A percentile compares a stretch with the other conserved stretches of the same genome.
Conservation (phyloP, 2,888 invertebrate genomes). For the Melinaea marsaeus region DNA sequence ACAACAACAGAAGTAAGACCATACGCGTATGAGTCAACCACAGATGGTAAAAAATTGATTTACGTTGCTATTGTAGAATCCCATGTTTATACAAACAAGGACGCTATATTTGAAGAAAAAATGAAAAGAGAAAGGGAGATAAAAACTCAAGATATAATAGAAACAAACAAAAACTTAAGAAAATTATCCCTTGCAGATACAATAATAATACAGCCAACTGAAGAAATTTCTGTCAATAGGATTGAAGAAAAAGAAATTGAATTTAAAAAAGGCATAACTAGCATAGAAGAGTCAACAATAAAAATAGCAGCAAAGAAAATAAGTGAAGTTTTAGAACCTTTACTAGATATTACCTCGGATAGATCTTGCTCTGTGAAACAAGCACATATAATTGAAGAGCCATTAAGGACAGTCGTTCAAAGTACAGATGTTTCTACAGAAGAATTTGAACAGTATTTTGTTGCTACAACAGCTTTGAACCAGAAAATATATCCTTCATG, state of each 20-base stretch:
- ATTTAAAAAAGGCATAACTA: constrained; percentile 21
- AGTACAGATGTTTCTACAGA: constrained; percentile 35
- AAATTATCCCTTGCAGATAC: not conserved
- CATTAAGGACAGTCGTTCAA: constrained; percentile 27
- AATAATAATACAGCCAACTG: not conserved
- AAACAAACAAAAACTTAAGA: constrained; percentile 6
- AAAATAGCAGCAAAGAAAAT: constrained; percentile 30
- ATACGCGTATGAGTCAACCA: constrained; percentile 16
- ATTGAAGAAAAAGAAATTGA: constrained; percentile 5
- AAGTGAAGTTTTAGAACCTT: constrained; percentile 29
- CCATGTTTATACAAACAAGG: constrained; percentile 65
- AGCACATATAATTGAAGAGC: constrained; percentile 11
- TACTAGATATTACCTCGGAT: constrained; percentile 19
- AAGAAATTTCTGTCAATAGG: not conserved
- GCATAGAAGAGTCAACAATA: constrained; percentile 26
- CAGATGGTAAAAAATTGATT: constrained; percentile 35
- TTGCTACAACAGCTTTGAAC: constrained; percentile 24
- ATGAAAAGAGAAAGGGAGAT: constrained; percentile 42
- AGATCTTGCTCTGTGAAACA: constrained; percentile 20
- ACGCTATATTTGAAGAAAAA: constrained; percentile 56
- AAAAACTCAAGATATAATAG: constrained; percentile 12
- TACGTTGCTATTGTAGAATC: constrained; percentile 68
- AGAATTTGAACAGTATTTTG: constrained; percentile 19
- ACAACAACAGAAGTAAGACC: constrained; percentile 15
- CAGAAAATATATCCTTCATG: constrained; percentile 10